Conservation (phyloP, 1,140 invertebrate species). For the Meloidogyne chitwoodi region DNA sequence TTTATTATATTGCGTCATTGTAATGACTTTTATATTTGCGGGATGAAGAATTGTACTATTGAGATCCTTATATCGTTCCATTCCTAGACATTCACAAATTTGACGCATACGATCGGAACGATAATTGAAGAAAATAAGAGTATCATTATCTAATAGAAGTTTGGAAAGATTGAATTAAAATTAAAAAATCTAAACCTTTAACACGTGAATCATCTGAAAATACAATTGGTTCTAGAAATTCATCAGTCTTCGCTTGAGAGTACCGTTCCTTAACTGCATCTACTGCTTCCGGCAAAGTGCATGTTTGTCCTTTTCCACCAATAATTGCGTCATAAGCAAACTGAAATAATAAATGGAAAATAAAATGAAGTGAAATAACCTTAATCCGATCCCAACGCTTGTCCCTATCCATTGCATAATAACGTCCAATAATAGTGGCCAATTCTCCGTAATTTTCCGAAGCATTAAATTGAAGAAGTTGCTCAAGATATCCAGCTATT, state of each 20-base stretch:
- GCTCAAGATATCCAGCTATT: conserved; percentile 55
- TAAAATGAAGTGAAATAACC: conserved; percentile 60
- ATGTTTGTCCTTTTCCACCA: conserved; percentile 61
- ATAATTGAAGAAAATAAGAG: conserved; percentile 63
- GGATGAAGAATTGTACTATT: conserved; percentile 59
- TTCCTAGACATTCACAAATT: conserved; percentile 62
- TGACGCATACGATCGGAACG: conserved; percentile 63
- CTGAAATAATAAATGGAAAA: conserved; percentile 47
- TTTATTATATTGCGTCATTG: conserved; percentile 64
- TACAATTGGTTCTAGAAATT: conserved; percentile 64
- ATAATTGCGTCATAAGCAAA: conserved; percentile 64
- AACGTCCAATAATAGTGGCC: conserved; percentile 63
- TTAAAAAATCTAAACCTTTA: conserved; percentile 36
- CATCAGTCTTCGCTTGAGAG: conserved; percentile 61
- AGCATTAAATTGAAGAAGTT: conserved; percentile 49
- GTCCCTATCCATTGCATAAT: conserved; percentile 66
- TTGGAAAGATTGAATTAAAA: not conserved
- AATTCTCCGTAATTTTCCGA: conserved; percentile 61
- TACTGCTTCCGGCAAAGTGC: conserved; percentile 51
- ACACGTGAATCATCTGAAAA: conserved; percentile 59
- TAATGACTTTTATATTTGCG: conserved; percentile 40
- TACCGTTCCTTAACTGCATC: conserved; percentile 57
- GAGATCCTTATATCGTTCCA: conserved; percentile 58
- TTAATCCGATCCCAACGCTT: conserved; percentile 43
- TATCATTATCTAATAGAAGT: conserved; percentile 61